Evolutionary conservation across 2,888 invertebrate genomes (phyloP), one percentile per base, ranked within the genome.

Genomic region (Ellobium chinense): DNA sequence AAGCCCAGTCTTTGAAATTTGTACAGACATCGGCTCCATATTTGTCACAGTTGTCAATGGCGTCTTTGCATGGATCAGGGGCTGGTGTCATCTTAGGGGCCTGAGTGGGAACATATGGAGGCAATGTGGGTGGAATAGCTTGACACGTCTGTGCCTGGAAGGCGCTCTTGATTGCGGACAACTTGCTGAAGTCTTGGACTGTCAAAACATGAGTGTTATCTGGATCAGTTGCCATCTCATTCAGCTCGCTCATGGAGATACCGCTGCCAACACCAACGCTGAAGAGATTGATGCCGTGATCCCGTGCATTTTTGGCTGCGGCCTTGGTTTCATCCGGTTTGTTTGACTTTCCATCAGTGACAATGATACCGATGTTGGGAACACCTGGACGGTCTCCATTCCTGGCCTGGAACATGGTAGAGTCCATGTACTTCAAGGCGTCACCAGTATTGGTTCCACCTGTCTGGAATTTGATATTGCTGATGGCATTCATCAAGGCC

Each of bases 361-460:
- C 76, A 34, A 89, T 85, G 72, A 89, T 88, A 34, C 85, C 89
- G 39, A 89, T 87, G 78, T 89, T 89, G 29, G 88, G 87, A 27
- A 88, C 87, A 18, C 86, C 86, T 0, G 87, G 84, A n/a, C 89
- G 82, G 82, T 88, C 89, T 29, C 89, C 89, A 62, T 89, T 89
- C 2, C 46, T 56, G 27, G 24, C 27, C 63, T 63, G 24, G 76
- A 82, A 84, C 78, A 82, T 81, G 63, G 39, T 65, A 75, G 82
- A 9, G 84, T 80, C 82, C 82, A 85, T 74, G 58, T 85, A 87
- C 74, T 85, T 85, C 1, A 88, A 77, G 24, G 90, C 90, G 24
- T 68, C 80, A 66, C 88, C 89, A 1, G 90, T 91, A 82, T 90
- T 90, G 34, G 91, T 91, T 9, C 86, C 87, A 14, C 92, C 92